A percentile compares a stretch with the other conserved stretches of the same genome.
Conservation (phyloP, 2,113 vertebrate species). For the Gracilinanus agilis region DNA sequence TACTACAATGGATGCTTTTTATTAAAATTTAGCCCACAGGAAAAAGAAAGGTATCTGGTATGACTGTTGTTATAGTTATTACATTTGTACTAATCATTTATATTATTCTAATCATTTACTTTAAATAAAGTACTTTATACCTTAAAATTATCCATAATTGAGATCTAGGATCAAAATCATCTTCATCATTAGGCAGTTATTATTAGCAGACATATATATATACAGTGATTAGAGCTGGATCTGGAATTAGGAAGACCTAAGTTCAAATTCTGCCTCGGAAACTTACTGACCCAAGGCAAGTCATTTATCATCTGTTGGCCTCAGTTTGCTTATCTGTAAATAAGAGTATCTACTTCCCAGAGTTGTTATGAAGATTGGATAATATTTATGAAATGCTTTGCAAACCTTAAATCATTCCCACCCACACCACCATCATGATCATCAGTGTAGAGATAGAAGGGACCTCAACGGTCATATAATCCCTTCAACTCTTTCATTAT, state of each 20-base stretch:
- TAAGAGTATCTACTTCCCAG: not conserved
- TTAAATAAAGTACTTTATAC: not conserved
- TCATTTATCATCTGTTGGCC: not conserved
- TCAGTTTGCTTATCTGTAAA: not conserved
- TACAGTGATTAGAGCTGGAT: no score
- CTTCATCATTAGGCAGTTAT: no score
- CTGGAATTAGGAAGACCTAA: no score
- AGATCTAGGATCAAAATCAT: no score
- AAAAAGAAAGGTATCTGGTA: not conserved
- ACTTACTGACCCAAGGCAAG: not conserved
- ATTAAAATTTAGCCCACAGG: not conserved
- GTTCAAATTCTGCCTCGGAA: no score
- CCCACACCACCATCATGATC: not conserved
- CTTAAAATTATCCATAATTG: not conserved
- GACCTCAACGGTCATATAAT: not conserved
- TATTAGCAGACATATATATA: no score
- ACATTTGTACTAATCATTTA: not conserved
- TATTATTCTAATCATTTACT: no score
- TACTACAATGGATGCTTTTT: no score
- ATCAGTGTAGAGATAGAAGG: not conserved
- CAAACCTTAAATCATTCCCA: not conserved
- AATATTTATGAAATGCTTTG: not conserved
- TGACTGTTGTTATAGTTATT: not conserved
- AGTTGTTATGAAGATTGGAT: not conserved
- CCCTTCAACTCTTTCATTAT: not conserved